Evolutionary conservation across 2,888 invertebrate genomes (phyloP).

Genomic region (Andrena chrysosceles): DNA sequence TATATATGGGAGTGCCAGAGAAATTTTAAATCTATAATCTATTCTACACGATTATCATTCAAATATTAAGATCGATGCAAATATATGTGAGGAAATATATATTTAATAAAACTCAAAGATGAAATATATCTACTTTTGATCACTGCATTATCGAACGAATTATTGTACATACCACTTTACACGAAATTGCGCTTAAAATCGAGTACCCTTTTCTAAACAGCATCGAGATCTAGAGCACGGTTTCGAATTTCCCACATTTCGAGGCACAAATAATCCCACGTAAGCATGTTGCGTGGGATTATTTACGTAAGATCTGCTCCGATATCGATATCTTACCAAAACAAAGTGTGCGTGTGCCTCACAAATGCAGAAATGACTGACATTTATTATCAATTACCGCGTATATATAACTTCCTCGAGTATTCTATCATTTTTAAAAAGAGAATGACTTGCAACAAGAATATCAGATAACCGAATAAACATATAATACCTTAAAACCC

Average conservation of each 20-base stretch:
- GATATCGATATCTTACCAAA: conserved; percentile 12
- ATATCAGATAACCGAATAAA: not conserved
- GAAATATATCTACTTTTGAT: conserved; percentile 34
- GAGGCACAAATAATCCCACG: not conserved
- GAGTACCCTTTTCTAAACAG: not conserved
- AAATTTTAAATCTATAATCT: conserved; percentile 45
- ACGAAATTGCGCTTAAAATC: conserved; percentile 13
- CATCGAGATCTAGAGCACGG: not conserved
- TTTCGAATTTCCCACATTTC: not conserved
- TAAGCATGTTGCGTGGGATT: conserved; percentile 5
- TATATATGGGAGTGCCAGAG: conserved; percentile 11
- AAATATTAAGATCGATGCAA: conserved; percentile 47
- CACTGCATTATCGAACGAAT: conserved; percentile 30
- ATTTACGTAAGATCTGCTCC: not conserved
- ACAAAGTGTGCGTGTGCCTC: not conserved
- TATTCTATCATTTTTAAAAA: not conserved
- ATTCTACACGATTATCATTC: conserved; percentile 37
- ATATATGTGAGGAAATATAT: conserved; percentile 51
- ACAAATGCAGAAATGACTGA: not conserved
- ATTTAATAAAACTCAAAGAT: conserved; percentile 50
- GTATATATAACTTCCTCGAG: not conserved
- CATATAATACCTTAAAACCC: too few relatives aligned
- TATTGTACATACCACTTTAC: conserved; percentile 34
- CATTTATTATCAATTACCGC: conserved; percentile 4
- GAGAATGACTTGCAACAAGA: not conserved